Evolutionary conservation across 2,888 invertebrate genomes (phyloP).

Genomic region (Scaptomyza reducta): DNA sequence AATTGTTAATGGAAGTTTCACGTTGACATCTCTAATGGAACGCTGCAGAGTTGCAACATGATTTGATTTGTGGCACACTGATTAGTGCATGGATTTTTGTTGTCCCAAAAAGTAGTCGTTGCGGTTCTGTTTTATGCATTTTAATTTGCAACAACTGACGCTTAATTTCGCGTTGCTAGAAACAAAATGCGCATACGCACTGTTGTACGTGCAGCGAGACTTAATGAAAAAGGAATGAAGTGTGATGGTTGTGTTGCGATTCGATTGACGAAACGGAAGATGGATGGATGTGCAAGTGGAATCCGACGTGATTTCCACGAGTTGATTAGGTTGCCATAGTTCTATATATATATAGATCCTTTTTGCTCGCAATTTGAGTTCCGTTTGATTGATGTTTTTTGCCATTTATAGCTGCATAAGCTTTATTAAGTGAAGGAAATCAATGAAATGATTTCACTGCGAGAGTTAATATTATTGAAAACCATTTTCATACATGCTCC

Average conservation of each 20-base stretch:
- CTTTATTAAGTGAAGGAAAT: not conserved
- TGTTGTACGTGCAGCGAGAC: slow-evolving; percentile 45
- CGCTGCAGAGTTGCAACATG: slow-evolving; percentile 43
- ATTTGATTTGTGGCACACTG: slow-evolving; percentile 59
- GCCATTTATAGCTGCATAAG: not conserved
- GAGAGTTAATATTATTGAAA: not conserved
- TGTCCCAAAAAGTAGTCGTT: not conserved
- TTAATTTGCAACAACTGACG: slow-evolving; percentile 48
- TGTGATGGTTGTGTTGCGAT: too few species aligned
- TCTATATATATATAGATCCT: slow-evolving; percentile 7
- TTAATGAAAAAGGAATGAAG: not conserved
- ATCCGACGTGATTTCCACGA: slow-evolving; percentile 12
- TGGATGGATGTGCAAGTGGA: slow-evolving; percentile 1
- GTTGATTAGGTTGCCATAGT: slow-evolving; percentile 52
- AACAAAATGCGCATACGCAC: slow-evolving; percentile 49
- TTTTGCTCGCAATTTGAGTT: slow-evolving; percentile 10
- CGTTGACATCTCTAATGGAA: not conserved
- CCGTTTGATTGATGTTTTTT: slow-evolving; percentile 18
- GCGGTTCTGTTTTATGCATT: slow-evolving; percentile 42
- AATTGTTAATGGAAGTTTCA: not conserved
- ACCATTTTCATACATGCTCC: not conserved
- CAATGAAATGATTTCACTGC: not conserved
- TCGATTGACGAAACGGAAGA: not conserved
- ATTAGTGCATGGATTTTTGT: slow-evolving; percentile 16
- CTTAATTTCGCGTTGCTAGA: slow-evolving; percentile 56